Evolutionary conservation across 1,140 invertebrate genomes (phyloP), one percentile per base, ranked within the genome.

Genomic region (Eufriesea mexicana): DNA sequence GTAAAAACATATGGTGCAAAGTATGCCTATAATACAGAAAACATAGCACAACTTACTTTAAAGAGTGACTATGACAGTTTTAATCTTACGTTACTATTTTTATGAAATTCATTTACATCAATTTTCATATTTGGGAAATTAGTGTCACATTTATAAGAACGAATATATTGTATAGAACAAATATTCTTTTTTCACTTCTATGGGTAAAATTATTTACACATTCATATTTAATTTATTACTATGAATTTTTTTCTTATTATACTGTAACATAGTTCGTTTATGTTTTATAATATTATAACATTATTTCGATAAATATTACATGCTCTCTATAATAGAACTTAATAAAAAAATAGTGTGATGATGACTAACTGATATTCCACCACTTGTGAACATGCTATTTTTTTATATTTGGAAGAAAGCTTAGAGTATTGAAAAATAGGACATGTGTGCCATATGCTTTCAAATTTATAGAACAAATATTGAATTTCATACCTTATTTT

Each of bases 331-430:
- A 42, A 75, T 78, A 78, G 62, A 62, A 88, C 42, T 79, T 75
- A 67, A 81, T 77, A 61, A 66, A 81, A 78, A 78, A 75, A 35
- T 80, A 80, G 78, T 84, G 86, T 84, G 78, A 87, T 73, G 86
- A 85, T 86, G 85, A 86, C 76, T 66, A 89, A 87, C 66, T 84
- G 88, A 90, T 91, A 91, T 90, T 90, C 89, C 87, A 86, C 74
- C 73, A 88, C 77, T 90, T 84, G 78, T 85, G 75, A 89, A 92
- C 90, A 86, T 89, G 85, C 88, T 93, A 92, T 93, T 93, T 93
- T 85, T 92, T 93, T 92, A 92, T 92, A 92, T 90, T 88, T 67
- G 77, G 81, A 89, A 80, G 81, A 80, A 92, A 87, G 70, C 64
- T 86, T 88, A 86, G 79, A 64, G 84, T 88, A 85, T 84, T 88